Conservation (phyloP, 2,888 invertebrate species). For the Macrophya annulata region DNA sequence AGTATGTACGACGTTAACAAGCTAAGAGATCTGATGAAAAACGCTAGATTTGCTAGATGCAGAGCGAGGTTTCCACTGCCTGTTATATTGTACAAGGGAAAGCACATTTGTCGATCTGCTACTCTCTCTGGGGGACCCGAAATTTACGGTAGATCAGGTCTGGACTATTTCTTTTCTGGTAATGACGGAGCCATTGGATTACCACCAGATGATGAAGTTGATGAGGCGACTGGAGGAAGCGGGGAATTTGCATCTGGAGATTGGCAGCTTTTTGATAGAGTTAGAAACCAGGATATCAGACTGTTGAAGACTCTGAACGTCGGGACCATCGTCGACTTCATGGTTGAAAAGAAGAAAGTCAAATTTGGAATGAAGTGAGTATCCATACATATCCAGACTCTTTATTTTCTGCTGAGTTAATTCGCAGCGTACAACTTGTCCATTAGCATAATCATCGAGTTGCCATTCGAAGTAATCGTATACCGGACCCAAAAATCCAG, state of each 20-base stretch:
- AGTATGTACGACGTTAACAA: slow-evolving; percentile 82
- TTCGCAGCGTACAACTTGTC: neutral
- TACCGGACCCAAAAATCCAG: neutral
- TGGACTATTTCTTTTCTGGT: slow-evolving; percentile 83
- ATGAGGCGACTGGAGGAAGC: slow-evolving; percentile 68
- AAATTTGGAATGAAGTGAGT: slow-evolving; percentile 91
- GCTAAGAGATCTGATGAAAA: slow-evolving; percentile 84
- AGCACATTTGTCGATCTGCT: slow-evolving; percentile 88
- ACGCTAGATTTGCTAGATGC: slow-evolving; percentile 88
- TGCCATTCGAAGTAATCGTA: neutral
- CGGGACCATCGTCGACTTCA: slow-evolving; percentile 89
- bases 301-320: slow-evolving; percentile 87
- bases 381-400: slow-evolving; percentile 24
- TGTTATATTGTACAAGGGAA: slow-evolving; percentile 88
- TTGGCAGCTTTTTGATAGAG: slow-evolving; percentile 84
- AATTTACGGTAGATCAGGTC: slow-evolving; percentile 86
- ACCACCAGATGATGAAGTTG: slow-evolving; percentile 65
- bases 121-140: slow-evolving; percentile 89
- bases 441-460: neutral
- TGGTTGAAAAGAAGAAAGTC: slow-evolving; percentile 92
- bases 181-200: slow-evolving; percentile 64
- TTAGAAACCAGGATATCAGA: slow-evolving; percentile 86
- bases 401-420: no score
- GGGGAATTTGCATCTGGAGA: slow-evolving; percentile 75
- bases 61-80: slow-evolving; percentile 89